Conservation (phyloP, 2,888 invertebrate species). For the Hedychridium roseum region DNA sequence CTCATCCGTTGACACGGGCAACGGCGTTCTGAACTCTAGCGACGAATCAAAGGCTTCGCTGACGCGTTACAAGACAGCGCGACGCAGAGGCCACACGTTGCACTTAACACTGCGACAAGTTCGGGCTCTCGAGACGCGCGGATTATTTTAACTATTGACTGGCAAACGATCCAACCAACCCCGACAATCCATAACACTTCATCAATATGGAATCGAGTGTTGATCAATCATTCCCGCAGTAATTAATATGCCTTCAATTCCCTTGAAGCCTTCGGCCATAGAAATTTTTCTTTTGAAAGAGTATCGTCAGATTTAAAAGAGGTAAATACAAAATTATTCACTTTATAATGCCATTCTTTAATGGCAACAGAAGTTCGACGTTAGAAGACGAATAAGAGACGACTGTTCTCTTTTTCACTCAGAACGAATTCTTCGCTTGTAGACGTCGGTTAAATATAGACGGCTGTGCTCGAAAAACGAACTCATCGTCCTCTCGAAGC, state of each 20-base stretch:
- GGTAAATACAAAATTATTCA: too few relatives aligned
- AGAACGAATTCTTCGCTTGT: conserved; percentile 29
- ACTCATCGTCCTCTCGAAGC: conserved; percentile 18
- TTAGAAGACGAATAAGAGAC: conserved; percentile 16
- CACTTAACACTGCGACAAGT: conserved; percentile 50
- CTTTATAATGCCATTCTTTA: too few relatives aligned
- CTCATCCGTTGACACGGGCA: conserved; percentile 22
- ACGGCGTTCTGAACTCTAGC: conserved; percentile 25
- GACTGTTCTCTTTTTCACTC: conserved; percentile 27
- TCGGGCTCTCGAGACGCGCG: conserved; percentile 45
- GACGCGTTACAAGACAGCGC: conserved; percentile 49
- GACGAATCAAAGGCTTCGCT: conserved; percentile 32
- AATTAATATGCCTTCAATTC: too few relatives aligned
- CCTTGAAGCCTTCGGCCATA: too few relatives aligned
- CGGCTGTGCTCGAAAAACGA: conserved; percentile 45
- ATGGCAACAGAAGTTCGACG: too few relatives aligned
- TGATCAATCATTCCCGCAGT: too few relatives aligned
- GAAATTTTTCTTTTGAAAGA: too few relatives aligned
- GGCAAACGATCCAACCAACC: conserved; percentile 34
- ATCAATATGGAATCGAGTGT: too few relatives aligned
- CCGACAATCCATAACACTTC: not conserved
- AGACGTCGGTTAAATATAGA: conserved; percentile 49
- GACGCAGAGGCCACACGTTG: conserved; percentile 49
- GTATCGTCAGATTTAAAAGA: too few relatives aligned
- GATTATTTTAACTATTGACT: conserved; percentile 43